A percentile compares a stretch with the other conserved stretches of the same genome.
Evolutionary conservation across 2,113 vertebrate genomes (phyloP).

Genomic region (Cyphomyrus discorhynchus): DNA sequence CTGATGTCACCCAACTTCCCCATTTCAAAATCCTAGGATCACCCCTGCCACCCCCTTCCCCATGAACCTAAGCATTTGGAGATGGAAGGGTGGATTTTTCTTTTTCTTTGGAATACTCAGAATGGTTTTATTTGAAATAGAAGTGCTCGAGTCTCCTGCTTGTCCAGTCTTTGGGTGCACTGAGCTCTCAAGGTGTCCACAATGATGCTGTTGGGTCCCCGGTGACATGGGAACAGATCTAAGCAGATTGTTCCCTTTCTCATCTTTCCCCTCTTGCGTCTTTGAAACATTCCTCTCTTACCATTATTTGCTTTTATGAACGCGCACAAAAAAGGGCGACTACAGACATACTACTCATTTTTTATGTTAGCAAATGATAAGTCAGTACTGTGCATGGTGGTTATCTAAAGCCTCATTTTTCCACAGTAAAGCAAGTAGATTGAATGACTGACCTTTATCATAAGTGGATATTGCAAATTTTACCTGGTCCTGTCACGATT

Average conservation of each 20-base stretch:
- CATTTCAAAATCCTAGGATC: background rate
- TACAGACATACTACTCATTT: slow-evolving; percentile 17
- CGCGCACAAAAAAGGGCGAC: slow-evolving; percentile 37
- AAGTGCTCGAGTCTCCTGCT: background rate
- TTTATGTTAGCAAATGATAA: slow-evolving; percentile 30
- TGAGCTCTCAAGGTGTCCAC: background rate
- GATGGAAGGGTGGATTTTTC: background rate
- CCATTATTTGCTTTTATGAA: slow-evolving; percentile 57
- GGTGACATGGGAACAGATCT: background rate
- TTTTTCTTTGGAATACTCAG: background rate
- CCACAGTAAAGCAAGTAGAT: background rate
- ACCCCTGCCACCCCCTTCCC: background rate
- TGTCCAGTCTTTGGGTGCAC: background rate
- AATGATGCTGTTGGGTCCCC: background rate
- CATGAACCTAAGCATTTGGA: background rate
- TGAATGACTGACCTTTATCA: background rate
- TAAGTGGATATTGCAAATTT: background rate
- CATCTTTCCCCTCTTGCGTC: background rate
- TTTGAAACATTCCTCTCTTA: slow-evolving; percentile 45
- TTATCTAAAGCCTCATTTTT: background rate
- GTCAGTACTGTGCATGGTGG: background rate
- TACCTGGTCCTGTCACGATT: background rate
- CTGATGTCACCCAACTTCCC: background rate
- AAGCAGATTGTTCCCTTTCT: background rate
- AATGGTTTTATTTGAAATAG: background rate